Conservation (phyloP, 2,113 vertebrate genomes). For the Aegotheles bennettii region DNA sequence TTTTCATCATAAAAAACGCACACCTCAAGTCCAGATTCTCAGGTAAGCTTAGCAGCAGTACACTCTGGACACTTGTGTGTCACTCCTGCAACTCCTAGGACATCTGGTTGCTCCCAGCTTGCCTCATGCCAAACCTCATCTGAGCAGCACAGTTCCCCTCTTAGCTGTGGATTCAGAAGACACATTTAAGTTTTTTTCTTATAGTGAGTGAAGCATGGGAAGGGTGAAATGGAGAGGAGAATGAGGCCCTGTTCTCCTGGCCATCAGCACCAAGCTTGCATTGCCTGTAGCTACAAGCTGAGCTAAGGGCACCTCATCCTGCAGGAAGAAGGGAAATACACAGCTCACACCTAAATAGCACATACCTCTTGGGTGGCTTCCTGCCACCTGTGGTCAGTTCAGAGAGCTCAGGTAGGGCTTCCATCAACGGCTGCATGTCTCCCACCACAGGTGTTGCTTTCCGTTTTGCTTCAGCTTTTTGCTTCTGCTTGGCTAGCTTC, state of each 20-base stretch:
- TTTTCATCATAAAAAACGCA: neutral
- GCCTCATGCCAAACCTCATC: neutral
- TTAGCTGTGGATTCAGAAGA: neutral
- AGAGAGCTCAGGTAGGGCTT: constrained; percentile 86
- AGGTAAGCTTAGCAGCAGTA: neutral
- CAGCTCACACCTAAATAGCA: neutral
- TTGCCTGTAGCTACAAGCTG: neutral
- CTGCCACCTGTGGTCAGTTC: constrained; percentile 63
- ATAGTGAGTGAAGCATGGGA: neutral
- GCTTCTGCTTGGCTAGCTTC: constrained; percentile 77
- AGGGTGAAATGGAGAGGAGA: neutral
- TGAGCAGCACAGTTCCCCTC: neutral
- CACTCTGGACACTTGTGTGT: neutral
- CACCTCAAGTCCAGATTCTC: neutral
- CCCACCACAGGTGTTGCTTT: constrained; percentile 84
- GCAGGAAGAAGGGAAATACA: neutral
- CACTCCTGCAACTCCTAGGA: neutral
- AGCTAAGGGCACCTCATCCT: neutral
- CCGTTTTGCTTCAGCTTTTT: constrained; percentile 72
- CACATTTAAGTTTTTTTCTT: neutral
- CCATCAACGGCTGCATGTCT: constrained; percentile 84
- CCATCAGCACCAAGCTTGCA: rapidly evolving
- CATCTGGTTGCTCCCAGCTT: neutral
- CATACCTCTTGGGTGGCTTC: constrained; percentile 59
- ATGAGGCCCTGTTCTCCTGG: neutral